Percentiles rank a stretch among this genome's conserved stretches.
Evolutionary conservation across 2,888 invertebrate genomes (phyloP).

Genomic region (Heliconius hortense): DNA sequence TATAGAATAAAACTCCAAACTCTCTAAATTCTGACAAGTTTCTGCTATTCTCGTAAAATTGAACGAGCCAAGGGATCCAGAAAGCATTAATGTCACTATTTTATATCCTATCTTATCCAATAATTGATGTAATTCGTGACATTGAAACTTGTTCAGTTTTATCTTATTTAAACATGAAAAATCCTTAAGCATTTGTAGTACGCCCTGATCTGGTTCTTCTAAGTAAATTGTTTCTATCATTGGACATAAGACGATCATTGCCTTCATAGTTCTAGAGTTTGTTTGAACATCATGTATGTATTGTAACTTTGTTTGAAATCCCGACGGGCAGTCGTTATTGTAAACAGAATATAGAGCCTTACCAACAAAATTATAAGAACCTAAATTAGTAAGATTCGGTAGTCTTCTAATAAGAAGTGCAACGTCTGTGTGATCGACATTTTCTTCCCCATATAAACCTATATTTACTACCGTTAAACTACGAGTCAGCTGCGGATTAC

Average conservation of each 20-base stretch:
- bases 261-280: slow-evolving; percentile 80
- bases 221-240: slow-evolving; percentile 84
- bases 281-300: slow-evolving; percentile 86
- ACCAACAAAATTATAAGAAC: slow-evolving; percentile 86
- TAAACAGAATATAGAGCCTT: slow-evolving; percentile 82
- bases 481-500: slow-evolving; percentile 77
- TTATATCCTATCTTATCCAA: slow-evolving; percentile 80
- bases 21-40: slow-evolving; percentile 82
- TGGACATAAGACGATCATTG: slow-evolving; percentile 84
- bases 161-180: slow-evolving; percentile 78
- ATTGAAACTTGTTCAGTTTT: slow-evolving; percentile 84
- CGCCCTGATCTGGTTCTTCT: slow-evolving; percentile 83
- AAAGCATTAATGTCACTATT: slow-evolving; percentile 81
- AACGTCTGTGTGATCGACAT: slow-evolving; percentile 85
- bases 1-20: slow-evolving; percentile 85
- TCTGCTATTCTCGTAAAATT: slow-evolving; percentile 83
- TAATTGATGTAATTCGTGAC: slow-evolving; percentile 82
- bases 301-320: slow-evolving; percentile 84
- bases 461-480: slow-evolving; percentile 84
- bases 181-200: slow-evolving; percentile 75
- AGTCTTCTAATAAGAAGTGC: slow-evolving; percentile 84
- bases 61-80: slow-evolving; percentile 80
- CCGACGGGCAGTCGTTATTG: slow-evolving; percentile 76
- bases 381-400: slow-evolving; percentile 84
- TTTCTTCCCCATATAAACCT: slow-evolving; percentile 86